Evolutionary conservation across 2,888 invertebrate species (phyloP).

Genomic region (Odontomyia ornata): DNA sequence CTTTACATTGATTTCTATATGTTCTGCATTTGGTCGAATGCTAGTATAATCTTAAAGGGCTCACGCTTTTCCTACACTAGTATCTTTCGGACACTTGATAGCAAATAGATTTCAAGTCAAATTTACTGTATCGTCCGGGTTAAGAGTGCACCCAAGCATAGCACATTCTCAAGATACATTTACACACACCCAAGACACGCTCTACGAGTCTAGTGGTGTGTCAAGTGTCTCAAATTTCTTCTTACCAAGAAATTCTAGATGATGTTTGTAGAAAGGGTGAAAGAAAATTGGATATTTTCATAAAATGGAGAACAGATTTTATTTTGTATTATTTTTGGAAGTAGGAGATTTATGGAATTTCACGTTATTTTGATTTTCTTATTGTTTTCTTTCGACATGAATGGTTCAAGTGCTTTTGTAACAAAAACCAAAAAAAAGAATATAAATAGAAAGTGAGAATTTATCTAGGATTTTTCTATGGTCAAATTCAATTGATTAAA

Average conservation of each 20-base stretch:
- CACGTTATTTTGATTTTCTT: conserved; percentile 25
- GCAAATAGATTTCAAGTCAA: conserved; percentile 42
- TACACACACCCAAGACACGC: neutral
- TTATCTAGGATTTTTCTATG: neutral
- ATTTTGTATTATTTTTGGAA: neutral
- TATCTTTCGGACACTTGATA: conserved; percentile 39
- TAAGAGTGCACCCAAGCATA: conserved; percentile 32
- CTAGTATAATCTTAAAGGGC: neutral
- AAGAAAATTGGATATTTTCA: conserved; percentile 11
- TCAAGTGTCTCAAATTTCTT: neutral
- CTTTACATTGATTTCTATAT: no score
- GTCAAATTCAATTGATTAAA: no score
- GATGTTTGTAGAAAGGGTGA: neutral
- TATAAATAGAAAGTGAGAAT: neutral
- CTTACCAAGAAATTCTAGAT: neutral
- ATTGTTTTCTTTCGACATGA: conserved; percentile 24
- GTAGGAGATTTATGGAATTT: conserved; percentile 24
- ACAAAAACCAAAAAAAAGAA: neutral
- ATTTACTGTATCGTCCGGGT: conserved; percentile 38
- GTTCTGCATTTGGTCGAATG: neutral
- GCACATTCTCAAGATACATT: conserved; percentile 17
- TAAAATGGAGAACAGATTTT: conserved; percentile 13
- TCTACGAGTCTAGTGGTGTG: neutral
- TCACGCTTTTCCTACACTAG: neutral
- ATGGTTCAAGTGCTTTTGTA: conserved; percentile 4